Evolutionary conservation across 1,140 invertebrate species (phyloP), one percentile per base, ranked within the genome.

Genomic region (Pristionchus pacificus): DNA sequence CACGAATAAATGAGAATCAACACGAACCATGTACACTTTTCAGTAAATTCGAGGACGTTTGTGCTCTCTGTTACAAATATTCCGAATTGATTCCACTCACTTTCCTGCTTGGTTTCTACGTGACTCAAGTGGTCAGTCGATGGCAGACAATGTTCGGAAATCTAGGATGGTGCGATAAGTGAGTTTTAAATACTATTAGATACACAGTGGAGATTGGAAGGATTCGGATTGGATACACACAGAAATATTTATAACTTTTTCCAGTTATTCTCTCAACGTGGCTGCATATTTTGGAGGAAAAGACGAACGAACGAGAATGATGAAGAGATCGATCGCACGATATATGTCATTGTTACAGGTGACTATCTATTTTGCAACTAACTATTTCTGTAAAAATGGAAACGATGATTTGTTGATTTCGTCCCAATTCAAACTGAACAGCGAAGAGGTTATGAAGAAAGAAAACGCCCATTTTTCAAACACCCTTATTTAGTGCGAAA

Each of bases 261-360:
- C 19, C 38, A 49, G 38, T 49, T 49, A 10, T 19, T 49, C 38
- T 19, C 38, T 49, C 19, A 10, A 49, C 19, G 38, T 49, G 38
- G 38, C 38, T 49, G 38, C 38, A 10, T 49, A 49, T 49, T 10
- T 49, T 6, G 38, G 6, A 49, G 38, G 38, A 49, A 49, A 49
- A 19, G 38, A 49, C 19, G 38, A 49, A 49, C 6, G 38, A 49
- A 49, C 38, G 38, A 49, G 38, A 49, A 49, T 49, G 38, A 49
- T 49, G 38, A 49, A 49, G 19, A 58, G 66, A 68, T 68, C 66
- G 15, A 68, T 68, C 33, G 60, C 60, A 24, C 28, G 66, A 33
- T 68, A 68, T 68, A 59, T 68, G 30, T 31, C 60, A 6, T 29
- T 68, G 1, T 68, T 58, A 0, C 66, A 68, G 49, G 65, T 67